Conservation (phyloP, 2,797 vertebrate genomes). For the Delichon dasypus region DNA sequence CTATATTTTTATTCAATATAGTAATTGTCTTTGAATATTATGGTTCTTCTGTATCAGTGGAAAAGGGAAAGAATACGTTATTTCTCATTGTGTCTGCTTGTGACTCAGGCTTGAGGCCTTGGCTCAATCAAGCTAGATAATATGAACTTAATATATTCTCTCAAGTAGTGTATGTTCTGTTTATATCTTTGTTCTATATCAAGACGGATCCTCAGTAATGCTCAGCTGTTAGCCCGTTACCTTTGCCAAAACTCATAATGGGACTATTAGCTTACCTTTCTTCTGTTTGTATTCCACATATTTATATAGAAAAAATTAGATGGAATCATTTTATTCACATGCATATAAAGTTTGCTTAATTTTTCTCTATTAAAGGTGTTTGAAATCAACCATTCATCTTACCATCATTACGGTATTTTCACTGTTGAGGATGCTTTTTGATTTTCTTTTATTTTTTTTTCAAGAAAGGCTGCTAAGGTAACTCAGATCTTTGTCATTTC, state of each 20-base stretch:
- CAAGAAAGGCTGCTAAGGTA: not conserved
- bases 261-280: not conserved
- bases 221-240: not conserved
- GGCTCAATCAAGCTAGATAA: not conserved
- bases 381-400: not conserved
- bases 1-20: not conserved
- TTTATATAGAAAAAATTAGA: not conserved
- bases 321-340: not conserved
- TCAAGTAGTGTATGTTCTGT: not conserved
- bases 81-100: not conserved
- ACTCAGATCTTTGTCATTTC: not conserved
- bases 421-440: rapidly evolving
- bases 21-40: not conserved
- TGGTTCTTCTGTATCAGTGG: not conserved
- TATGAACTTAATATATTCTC: not conserved
- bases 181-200: not conserved
- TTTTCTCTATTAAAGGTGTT: not conserved
- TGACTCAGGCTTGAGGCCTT: not conserved
- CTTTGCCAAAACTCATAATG: not conserved
- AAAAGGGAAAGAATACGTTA: not conserved
- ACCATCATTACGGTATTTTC: not conserved
- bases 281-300: not conserved
- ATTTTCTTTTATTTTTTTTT: not conserved
- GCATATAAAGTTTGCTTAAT: not conserved
- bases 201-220: not conserved